A percentile compares a stretch with the other conserved stretches of the same genome.
Evolutionary conservation across 2,888 invertebrate genomes (phyloP).

Genomic region (Incurvaria masculella): DNA sequence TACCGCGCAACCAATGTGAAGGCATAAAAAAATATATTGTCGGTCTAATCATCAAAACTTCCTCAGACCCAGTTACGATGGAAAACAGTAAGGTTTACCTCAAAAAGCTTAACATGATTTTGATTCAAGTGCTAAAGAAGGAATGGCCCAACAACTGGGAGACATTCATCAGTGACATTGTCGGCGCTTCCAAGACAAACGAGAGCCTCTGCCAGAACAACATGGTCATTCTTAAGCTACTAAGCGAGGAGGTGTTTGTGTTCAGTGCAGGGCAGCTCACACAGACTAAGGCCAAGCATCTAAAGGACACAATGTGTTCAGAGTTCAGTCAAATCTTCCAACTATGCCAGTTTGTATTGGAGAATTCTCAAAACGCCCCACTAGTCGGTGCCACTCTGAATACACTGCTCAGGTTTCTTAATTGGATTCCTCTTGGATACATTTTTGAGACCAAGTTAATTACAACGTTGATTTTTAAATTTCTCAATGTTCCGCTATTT

Average conservation of each 20-base stretch:
- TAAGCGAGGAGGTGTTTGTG: conserved; percentile 99
- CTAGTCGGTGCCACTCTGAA: conserved; percentile 95
- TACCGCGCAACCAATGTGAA: conserved; percentile 98
- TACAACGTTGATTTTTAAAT: conserved; percentile 91
- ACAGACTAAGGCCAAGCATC: conserved; percentile 97
- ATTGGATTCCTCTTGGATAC: conserved; percentile 99
- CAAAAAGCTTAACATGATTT: conserved; percentile 97
- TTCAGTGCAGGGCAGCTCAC: conserved; percentile 98
- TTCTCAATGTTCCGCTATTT: conserved; percentile 96
- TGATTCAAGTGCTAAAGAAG: conserved; percentile 97
- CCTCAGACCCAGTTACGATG: conserved; percentile 84
- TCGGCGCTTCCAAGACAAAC: conserved; percentile 98
- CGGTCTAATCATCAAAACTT: conserved; percentile 96
- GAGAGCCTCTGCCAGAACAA: conserved; percentile 99
- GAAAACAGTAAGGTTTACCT: conserved; percentile 95
- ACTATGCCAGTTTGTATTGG: conserved; percentile 96
- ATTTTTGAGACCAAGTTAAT: conserved; percentile 99
- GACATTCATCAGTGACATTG: conserved; percentile 97
- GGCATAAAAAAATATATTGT: conserved; percentile 99
- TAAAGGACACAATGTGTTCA: conserved; percentile 99
- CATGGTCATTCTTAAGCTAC: conserved; percentile 95
- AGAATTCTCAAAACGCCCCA: conserved; percentile 96
- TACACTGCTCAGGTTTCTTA: conserved; percentile 93
- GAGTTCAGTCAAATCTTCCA: conserved; percentile 99
- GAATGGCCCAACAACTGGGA: conserved; percentile 99